Conservation (phyloP, 2,113 vertebrate species). For the Thunnus maccoyii region DNA sequence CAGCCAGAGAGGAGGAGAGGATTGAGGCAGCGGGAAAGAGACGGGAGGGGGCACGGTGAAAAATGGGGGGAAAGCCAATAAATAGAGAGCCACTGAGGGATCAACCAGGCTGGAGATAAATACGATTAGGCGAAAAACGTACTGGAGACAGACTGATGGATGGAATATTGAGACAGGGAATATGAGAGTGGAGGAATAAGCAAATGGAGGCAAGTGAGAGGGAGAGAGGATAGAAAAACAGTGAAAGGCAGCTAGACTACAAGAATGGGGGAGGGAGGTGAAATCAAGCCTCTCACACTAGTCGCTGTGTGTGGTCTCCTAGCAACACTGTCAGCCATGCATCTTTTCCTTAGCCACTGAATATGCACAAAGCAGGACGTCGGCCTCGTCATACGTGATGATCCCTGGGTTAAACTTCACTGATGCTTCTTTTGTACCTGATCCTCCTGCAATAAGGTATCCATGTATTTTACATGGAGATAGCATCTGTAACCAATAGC, state of each 20-base stretch:
- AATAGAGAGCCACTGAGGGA: slow-evolving; percentile 52
- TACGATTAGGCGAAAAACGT: slow-evolving; percentile 47
- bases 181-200: slow-evolving; percentile 40
- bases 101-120: slow-evolving; percentile 48
- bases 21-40: slow-evolving; percentile 42
- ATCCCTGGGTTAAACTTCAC: slow-evolving; percentile 54
- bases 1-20: slow-evolving; percentile 47
- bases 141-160: slow-evolving; percentile 24
- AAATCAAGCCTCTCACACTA: slow-evolving; percentile 83
- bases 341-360: slow-evolving; percentile 77
- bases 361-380: slow-evolving; percentile 79
- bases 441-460: slow-evolving; percentile 9
- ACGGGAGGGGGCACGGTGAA: slow-evolving; percentile 42
- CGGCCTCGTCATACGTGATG: slow-evolving; percentile 59
- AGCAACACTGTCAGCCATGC: slow-evolving; percentile 86
- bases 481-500: slow-evolving; percentile 36
- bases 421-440: slow-evolving; percentile 30
- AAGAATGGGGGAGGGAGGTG: slow-evolving; percentile 82
- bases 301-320: slow-evolving; percentile 87
- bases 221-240: slow-evolving; percentile 61
- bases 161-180: slow-evolving; percentile 24
- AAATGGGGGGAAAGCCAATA: slow-evolving; percentile 54
- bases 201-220: slow-evolving; percentile 69
- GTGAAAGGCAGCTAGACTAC: slow-evolving; percentile 72
- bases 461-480: slow-evolving; percentile 16